These are phyloP conservation scores for Trichogramma dendrolimi DNA, from an alignment of 2,888 invertebrate genomes.

Conservation along the genomic window DNA sequence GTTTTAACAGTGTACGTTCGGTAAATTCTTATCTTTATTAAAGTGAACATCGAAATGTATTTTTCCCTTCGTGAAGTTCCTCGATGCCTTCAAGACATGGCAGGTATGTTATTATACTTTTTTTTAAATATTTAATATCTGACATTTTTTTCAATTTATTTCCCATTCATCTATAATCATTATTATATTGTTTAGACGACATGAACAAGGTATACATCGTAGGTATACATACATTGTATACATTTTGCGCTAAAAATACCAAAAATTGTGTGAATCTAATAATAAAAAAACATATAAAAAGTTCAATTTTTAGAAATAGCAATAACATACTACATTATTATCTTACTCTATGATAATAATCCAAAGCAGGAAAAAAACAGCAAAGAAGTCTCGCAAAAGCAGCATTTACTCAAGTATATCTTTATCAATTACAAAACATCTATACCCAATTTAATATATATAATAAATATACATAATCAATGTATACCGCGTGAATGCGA, in stretches of 20 bases:
- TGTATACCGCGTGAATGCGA: too few species aligned
- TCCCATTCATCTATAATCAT: constrained; percentile 9
- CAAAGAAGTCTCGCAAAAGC: too few species aligned
- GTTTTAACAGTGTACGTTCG: constrained; percentile 27
- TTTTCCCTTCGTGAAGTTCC: constrained; percentile 16
- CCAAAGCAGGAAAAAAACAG: too few species aligned
- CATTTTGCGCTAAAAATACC: constrained; percentile 14
- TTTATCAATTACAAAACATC: too few species aligned
- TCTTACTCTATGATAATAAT: too few species aligned
- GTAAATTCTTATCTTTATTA: constrained; percentile 25
- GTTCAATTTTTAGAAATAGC: too few species aligned
- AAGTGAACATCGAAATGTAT: constrained; percentile 21
- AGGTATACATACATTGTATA: constrained; percentile 1
- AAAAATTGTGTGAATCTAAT: too few species aligned
- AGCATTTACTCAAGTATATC: too few species aligned
- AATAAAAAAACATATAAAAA: too few species aligned
- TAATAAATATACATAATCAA: too few species aligned
- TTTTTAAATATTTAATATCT: constrained; percentile 1
- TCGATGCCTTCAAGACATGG: background rate
- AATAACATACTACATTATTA: too few species aligned
- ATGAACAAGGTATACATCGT: constrained; percentile 14
- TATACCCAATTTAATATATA: too few species aligned
- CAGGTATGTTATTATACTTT: constrained; percentile 13
- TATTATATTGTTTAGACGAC: constrained; percentile 19
- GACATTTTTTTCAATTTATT: constrained; percentile 7